Evolutionary conservation across 2,113 vertebrate species (phyloP).

Genomic region (Entelurus aequoreus): DNA sequence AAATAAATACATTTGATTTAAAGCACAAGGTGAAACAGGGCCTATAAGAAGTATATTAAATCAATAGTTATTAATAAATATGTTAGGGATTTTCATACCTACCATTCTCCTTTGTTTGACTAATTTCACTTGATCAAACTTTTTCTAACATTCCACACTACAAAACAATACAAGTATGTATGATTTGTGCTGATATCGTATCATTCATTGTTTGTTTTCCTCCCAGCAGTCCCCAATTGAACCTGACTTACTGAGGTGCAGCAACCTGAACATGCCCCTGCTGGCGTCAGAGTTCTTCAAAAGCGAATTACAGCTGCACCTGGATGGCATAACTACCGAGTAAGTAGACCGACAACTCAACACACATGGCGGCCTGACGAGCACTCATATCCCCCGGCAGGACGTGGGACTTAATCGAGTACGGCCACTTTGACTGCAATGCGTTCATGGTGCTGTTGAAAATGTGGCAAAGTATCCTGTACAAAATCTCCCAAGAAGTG

Average conservation of each 20-base stretch:
- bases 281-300: slow-evolving; percentile 2
- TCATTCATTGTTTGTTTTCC: neutral
- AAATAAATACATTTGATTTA: too few species aligned
- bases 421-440: slow-evolving; percentile 6
- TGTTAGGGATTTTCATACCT: too few species aligned
- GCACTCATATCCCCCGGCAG: neutral
- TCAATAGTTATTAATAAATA: too few species aligned
- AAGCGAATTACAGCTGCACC: neutral
- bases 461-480: slow-evolving; percentile 9
- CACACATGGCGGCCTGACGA: neutral
- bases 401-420: slow-evolving; percentile 5
- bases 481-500: slow-evolving; percentile 6
- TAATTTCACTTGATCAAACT: too few species aligned
- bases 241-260: neutral
- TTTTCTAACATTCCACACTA: too few species aligned
- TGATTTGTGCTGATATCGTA: neutral
- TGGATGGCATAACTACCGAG: neutral
- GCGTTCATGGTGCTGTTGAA: slow-evolving; percentile 5
- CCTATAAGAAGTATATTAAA: too few species aligned
- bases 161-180: too few species aligned
- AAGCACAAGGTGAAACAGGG: too few species aligned
- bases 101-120: too few species aligned
- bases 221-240: neutral
- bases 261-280: slow-evolving; percentile 8
- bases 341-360: neutral